phyloP scores from a whole-genome alignment of 2,797 vertebrate species.

The Pangasius sanitwongsei region DNA sequence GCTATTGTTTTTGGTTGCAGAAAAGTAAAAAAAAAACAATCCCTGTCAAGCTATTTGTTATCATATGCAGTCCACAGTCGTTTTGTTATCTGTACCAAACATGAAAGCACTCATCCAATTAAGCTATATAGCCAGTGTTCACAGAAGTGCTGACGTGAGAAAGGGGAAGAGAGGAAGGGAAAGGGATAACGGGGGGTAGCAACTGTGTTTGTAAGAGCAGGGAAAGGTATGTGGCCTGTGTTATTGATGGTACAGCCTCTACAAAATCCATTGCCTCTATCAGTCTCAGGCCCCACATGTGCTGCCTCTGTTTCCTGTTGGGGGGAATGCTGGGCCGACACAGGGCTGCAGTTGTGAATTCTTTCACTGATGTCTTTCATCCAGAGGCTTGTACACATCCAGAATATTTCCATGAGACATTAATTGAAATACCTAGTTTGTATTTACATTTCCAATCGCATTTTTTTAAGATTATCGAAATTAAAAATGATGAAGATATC shows the following conservation, averaged over 20 bases:
- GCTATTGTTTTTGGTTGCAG: not conserved
- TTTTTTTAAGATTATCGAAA: not conserved
- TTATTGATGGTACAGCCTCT: conserved; percentile 71
- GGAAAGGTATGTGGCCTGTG: conserved; percentile 73
- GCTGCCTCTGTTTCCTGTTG: conserved; percentile 75
- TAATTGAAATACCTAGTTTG: conserved; percentile 20
- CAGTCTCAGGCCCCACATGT: conserved; percentile 70
- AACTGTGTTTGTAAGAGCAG: conserved; percentile 48
- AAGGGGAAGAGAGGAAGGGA: conserved; percentile 23
- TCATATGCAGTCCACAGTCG: not conserved
- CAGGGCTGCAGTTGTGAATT: conserved; percentile 74
- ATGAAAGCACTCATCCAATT: conserved; percentile 25
- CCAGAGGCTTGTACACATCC: conserved; percentile 12
- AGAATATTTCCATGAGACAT: conserved; percentile 41
- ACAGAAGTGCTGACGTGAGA: conserved; percentile 31
- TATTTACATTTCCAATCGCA: not conserved
- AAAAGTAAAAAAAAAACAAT: not conserved
- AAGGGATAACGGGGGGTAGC: conserved; percentile 25
- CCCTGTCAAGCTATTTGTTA: not conserved
- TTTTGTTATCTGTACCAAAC: conserved; percentile 20
- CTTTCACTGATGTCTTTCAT: conserved; percentile 69
- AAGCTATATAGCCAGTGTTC: conserved; percentile 1
- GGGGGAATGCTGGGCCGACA: conserved; percentile 69
- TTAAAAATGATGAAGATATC: not conserved
- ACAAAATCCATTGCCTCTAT: conserved; percentile 70